Evolutionary conservation across 2,888 invertebrate species (phyloP).

Genomic region (Ypsolopha scabrella): DNA sequence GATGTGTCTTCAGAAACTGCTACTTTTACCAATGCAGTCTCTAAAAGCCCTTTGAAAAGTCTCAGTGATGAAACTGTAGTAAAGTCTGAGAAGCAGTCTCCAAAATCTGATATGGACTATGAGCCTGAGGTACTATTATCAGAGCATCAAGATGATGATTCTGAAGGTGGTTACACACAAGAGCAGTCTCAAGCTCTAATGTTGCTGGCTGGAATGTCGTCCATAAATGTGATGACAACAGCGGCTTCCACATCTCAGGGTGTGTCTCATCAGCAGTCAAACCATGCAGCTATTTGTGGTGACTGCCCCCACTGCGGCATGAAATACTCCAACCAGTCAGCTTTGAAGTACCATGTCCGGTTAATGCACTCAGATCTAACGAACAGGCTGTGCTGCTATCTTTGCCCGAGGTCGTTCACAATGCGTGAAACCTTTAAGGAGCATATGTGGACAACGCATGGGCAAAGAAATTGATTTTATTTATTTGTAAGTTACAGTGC

Average conservation of each 20-base stretch:
- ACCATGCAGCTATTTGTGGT: constrained; percentile 69
- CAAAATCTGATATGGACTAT: constrained; percentile 56
- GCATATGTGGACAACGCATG: constrained; percentile 77
- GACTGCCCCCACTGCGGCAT: constrained; percentile 78
- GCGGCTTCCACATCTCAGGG: constrained; percentile 56
- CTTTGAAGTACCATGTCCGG: constrained; percentile 76
- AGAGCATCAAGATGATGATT: constrained; percentile 53
- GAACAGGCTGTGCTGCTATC: constrained; percentile 76
- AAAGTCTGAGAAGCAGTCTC: constrained; percentile 57
- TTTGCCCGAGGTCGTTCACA: constrained; percentile 77
- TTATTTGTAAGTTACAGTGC: constrained; percentile 29
- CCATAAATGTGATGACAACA: constrained; percentile 31
- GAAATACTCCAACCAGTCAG: constrained; percentile 77
- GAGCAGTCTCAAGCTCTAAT: constrained; percentile 53
- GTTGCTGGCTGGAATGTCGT: constrained; percentile 51
- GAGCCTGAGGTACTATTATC: constrained; percentile 61
- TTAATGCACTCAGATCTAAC: constrained; percentile 77
- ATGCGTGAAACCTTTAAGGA: constrained; percentile 77
- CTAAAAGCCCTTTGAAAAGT: constrained; percentile 46
- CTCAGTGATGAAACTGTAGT: constrained; percentile 39
- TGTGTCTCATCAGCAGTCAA: constrained; percentile 49
- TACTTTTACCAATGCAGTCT: constrained; percentile 28
- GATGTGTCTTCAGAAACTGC: constrained; percentile 36
- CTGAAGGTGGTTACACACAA: constrained; percentile 39
- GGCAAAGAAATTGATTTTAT: constrained; percentile 66